Base-by-base conservation (phyloP, 2,888 invertebrate genomes). In the Pheosia tremula region DNA sequence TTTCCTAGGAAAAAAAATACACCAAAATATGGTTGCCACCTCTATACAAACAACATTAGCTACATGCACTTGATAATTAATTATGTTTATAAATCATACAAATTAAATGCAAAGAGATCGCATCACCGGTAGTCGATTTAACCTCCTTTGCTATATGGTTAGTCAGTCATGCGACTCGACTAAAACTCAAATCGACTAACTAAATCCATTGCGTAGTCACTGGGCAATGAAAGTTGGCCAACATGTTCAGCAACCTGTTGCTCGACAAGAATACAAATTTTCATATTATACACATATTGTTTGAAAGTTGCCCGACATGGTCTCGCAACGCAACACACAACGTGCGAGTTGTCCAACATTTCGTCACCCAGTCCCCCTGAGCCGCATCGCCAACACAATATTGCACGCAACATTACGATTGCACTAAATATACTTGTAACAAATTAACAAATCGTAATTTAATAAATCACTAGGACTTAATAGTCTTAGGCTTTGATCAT, bases 1-100 rank as follows among this genome's bases (percentile, higher is more conserved):
- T 86, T 86, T 86, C 83, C 85, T 85, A 82, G 84, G 86, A 87
- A 88, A 89, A 86, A 81, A 80, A 80, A 77, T 74, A 74, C 76
- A 85, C 84, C 84, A 80, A 85, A 81, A 82, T 85, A 87, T 84
- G 85, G 83, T 80, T 82, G 75, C 71, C 67, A 76, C 74, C 66
- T 76, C 71, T 69, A 72, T 77, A 75, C 72, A 77, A 74, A 77
- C 69, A 77, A 77, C 68, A 74, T 75, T 71, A 71, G 69, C 76
- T 75, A 75, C 77, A 77, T 74, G 75, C 72, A 74, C 68, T 66
- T 67, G 68, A 68, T 65, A 64, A 67, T 61, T 65, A 64, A 67
- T 61, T 66, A 70, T 75, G 64, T 68, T 72, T 58, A 69, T 69
- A 74, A 72, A 72, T 67, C 69, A 76, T 74, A 71, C 65, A 74